These are phyloP conservation scores for Spodoptera littoralis DNA, from an alignment of 2,888 invertebrate species.

Conservation along the genomic window DNA sequence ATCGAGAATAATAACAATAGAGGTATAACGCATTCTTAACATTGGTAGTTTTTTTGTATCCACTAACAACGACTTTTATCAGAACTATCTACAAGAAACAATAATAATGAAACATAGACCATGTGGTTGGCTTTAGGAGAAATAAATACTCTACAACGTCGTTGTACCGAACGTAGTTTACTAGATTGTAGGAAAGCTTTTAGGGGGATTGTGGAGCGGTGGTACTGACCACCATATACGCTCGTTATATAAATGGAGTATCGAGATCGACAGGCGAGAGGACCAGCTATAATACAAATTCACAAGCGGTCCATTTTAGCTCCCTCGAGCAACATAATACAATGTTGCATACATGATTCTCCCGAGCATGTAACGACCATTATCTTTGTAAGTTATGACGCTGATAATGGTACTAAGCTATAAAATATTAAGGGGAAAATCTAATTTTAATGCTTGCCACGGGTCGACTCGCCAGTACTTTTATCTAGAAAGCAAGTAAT, in stretches of 20 bases:
- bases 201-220: constrained; percentile 64
- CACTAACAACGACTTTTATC: too few relatives aligned
- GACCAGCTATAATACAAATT: constrained; percentile 58
- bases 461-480: constrained; percentile 2
- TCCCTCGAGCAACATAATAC: constrained; percentile 53
- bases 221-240: constrained; percentile 56
- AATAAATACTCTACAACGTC: constrained; percentile 50
- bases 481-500: too few relatives aligned
- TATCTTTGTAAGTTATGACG: constrained; percentile 63
- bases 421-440: constrained; percentile 46
- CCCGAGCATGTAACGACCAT: constrained; percentile 60
- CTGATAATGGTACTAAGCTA: constrained; percentile 52
- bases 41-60: too few relatives aligned
- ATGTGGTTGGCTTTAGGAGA: constrained; percentile 28
- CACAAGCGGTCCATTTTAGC: constrained; percentile 38
- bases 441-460: constrained; percentile 35
- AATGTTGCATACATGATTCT: constrained; percentile 63
- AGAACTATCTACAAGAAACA: too few relatives aligned
- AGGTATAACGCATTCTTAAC: too few relatives aligned
- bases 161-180: constrained; percentile 61
- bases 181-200: constrained; percentile 73
- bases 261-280: constrained; percentile 58
- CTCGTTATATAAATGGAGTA: constrained; percentile 66
- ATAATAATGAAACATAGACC: constrained; percentile 20
- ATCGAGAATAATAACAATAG: background rate